Evolutionary conservation across 2,797 vertebrate species (phyloP), one percentile per base, ranked within the genome.

Genomic region (Epinephelus malabaricus): DNA sequence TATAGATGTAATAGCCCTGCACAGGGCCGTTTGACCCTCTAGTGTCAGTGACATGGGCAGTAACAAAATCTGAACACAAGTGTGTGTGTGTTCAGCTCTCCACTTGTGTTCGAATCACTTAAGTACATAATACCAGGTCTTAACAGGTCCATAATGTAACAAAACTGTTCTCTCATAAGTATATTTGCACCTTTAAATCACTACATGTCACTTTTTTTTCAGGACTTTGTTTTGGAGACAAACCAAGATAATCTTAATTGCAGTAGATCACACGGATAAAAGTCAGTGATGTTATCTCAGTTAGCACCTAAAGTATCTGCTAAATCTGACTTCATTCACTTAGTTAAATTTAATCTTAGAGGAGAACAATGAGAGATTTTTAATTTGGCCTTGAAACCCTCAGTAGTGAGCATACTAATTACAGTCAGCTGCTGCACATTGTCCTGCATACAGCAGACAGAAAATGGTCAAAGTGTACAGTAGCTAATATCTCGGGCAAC

Each of bases 401-500:
- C n/a, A 53, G 51, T 53, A 64, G 45, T 4, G 60, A 43, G 47
- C 40, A 15, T 21, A 50, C 23, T 47, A 40, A 75, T 82, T 66
- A 46, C 19, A 34, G 40, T 63, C 54, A 73, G 21, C 18, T 27
- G 40, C 50, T 68, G 19, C 46, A 0, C 0, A 34, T 51, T 69
- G 64, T 68, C 21, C 53, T 76, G 27, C 34, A 55, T 21, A n/a
- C 6, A 38, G 34, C 12, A n/a, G 1, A 64, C 8, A 53, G 11
- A 62, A 51, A 34, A 56, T 59, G 53, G 43, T 83, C 62, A 67
- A 10, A 43, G 10, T 64, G 72, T 50, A 18, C 71, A 63, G 49
- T 67, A 19, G 54, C 47, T 65, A 18, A 84, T 84, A 61, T 82
- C 46, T 73, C 0, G 1, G 27, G 69, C 19, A 47, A 5, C 75